phyloP scores from a whole-genome alignment of 2,888 invertebrate species.

The Stenotaenia linearis region DNA sequence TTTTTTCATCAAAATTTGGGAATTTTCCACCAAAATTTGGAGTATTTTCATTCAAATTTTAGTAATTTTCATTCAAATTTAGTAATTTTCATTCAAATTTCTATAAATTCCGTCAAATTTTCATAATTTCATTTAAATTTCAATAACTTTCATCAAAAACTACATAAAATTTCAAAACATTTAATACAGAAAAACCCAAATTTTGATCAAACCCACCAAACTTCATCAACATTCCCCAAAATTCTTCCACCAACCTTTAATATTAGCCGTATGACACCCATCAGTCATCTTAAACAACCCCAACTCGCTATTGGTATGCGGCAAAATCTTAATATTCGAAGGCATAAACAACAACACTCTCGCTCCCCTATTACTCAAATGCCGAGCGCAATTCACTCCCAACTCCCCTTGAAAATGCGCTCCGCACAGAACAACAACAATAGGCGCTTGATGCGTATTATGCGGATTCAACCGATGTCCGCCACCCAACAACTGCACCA shows the following conservation, averaged over 20 bases:
- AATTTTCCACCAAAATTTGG: too few species aligned
- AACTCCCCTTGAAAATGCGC: constrained; percentile 61
- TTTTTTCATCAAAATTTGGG: too few species aligned
- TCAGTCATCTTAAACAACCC: constrained; percentile 61
- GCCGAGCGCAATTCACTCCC: constrained; percentile 69
- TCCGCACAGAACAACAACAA: constrained; percentile 67
- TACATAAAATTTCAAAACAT: neutral
- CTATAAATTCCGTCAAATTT: too few species aligned
- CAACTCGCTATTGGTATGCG: constrained; percentile 57
- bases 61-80: too few species aligned
- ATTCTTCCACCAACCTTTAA: constrained; percentile 40
- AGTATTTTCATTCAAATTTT: too few species aligned
- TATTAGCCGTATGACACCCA: constrained; percentile 44
- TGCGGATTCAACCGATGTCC: constrained; percentile 73
- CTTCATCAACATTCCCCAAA: too few species aligned
- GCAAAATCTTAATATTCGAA: constrained; percentile 43
- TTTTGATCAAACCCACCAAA: too few species aligned
- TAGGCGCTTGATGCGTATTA: constrained; percentile 82
- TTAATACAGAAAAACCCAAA: too few species aligned
- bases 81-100: too few species aligned
- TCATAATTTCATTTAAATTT: too few species aligned
- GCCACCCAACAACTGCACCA: constrained; percentile 74
- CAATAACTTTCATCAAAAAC: too few species aligned
- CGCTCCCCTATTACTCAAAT: constrained; percentile 75
- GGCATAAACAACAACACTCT: constrained; percentile 60